Base-by-base conservation (phyloP, 2,797 vertebrate genomes). In the Agapornis canus region DNA sequence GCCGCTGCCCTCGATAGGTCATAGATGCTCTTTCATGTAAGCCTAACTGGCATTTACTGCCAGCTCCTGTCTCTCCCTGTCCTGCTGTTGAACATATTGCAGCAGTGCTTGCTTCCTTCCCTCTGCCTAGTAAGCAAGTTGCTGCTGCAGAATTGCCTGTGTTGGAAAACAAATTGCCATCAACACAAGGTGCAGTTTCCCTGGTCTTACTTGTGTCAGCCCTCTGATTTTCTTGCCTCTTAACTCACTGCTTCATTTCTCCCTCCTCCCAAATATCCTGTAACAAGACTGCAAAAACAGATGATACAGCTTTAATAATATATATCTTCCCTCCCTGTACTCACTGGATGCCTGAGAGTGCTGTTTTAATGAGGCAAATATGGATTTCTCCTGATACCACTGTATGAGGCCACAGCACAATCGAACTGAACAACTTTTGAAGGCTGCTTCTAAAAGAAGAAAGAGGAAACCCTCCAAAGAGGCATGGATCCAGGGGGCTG, bases 341-440 rank as follows among this genome's bases (percentile, higher is more conserved):
- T 66, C 1, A 1, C 60, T 76, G 75, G 56, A 87, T 92, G 89
- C 89, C 94, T 47, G 31, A 93, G 32, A 90, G 81, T 35, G 0
- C 63, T 92, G 75, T 89, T 96, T 94, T 93, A 94, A 96, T 90
- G 84, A 90, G 31, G 26, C 47, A 66, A 19, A 70, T 54, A 43
- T 61, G 37, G 8, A 32, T 90, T 63, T 63, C 75, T 82, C 64
- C 56, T 43, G 35, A 63, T 56, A 43, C 40, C 13, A 8, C 45
- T 63, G 54, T 69, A 27, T 81, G 86, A 76, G 70, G 42, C 81
- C 73, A 35, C 52, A 66, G 75, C 37, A 66, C 47, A 76, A 47
- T 23, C 59, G 47, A 72, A 82, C 39, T 3, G 42, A 84, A 43
- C 40, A 25, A 16, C 35, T 54, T 93, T 49, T 72, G 63, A 84